These are phyloP conservation scores for Drosophila meridionalis DNA, from an alignment of 2,888 invertebrate genomes.

Conservation along the genomic window DNA sequence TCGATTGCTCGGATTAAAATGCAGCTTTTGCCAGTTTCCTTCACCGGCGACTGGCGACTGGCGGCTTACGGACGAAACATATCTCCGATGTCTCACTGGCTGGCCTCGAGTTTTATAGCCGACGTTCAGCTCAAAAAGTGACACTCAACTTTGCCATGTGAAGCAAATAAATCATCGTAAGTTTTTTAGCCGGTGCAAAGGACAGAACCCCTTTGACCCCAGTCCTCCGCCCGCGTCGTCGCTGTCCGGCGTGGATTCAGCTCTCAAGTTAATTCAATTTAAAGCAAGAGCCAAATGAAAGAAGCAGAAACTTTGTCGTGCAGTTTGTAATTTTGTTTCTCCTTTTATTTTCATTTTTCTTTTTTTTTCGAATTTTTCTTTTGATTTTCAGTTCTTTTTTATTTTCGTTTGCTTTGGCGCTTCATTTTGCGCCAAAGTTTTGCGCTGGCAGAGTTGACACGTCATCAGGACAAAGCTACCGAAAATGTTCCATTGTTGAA, in stretches of 20 bases:
- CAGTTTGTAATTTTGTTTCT: constrained; percentile 42
- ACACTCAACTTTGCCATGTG: constrained; percentile 77
- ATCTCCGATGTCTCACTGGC: constrained; percentile 12
- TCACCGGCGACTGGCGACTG: constrained; percentile 5
- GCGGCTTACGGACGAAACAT: background rate
- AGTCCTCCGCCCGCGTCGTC: background rate
- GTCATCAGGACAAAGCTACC: constrained; percentile 72
- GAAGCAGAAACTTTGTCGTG: constrained; percentile 64
- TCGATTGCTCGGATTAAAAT: constrained; percentile 26
- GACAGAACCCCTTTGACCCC: constrained; percentile 28
- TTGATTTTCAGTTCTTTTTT: constrained; percentile 37
- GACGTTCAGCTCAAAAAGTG: constrained; percentile 56
- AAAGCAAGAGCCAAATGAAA: constrained; percentile 53
- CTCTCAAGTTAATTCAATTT: constrained; percentile 78
- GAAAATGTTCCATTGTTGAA: constrained; percentile 57
- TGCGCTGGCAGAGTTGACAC: constrained; percentile 71
- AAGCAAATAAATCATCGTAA: constrained; percentile 77
- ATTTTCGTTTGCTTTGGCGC: constrained; percentile 57
- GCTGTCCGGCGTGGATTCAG: constrained; percentile 23
- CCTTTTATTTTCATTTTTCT: constrained; percentile 17
- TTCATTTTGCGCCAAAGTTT: constrained; percentile 70
- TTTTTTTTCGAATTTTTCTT: constrained; percentile 30
- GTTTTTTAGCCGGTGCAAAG: constrained; percentile 74
- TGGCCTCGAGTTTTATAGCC: constrained; percentile 30
- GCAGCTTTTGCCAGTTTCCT: constrained; percentile 18